These are phyloP conservation scores for Bacillus rossius DNA, from an alignment of 1,140 invertebrate species.

Conservation along the genomic window DNA sequence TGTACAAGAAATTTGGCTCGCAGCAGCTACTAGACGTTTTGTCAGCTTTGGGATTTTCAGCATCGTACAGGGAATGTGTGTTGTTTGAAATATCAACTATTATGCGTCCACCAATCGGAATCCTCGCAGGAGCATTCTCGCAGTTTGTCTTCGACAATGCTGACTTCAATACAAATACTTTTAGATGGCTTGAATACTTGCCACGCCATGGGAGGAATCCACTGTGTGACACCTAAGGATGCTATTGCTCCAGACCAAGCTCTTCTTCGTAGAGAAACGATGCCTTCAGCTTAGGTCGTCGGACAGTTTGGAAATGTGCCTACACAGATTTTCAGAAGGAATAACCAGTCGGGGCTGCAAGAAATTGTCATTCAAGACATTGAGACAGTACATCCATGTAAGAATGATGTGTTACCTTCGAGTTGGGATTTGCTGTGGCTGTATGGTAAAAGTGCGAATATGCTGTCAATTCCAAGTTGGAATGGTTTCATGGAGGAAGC, in stretches of 20 bases:
- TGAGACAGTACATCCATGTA: not conserved
- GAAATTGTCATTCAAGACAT: not conserved
- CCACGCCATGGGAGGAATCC: conserved; percentile 39
- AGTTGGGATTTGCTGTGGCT: conserved; percentile 30
- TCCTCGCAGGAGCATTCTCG: conserved; percentile 16
- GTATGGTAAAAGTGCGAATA: conserved; percentile 29
- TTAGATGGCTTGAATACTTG: conserved; percentile 38
- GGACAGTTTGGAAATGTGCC: not conserved
- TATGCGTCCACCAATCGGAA: conserved; percentile 16
- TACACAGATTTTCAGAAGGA: too few relatives aligned
- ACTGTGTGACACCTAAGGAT: not conserved
- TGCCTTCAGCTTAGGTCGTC: not conserved
- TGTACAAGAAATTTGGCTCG: conserved; percentile 28
- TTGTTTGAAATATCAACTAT: conserved; percentile 29
- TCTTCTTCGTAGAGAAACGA: not conserved
- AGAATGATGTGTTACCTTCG: not conserved
- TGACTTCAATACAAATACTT: conserved; percentile 6
- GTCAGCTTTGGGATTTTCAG: conserved; percentile 28
- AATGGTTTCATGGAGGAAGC: conserved; percentile 28
- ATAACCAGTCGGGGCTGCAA: not conserved
- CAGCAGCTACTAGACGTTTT: conserved; percentile 22
- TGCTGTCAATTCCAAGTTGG: conserved; percentile 24
- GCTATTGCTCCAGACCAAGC: not conserved
- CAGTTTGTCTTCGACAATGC: conserved; percentile 40
- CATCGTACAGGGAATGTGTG: conserved; percentile 26